These are phyloP conservation scores for Ciconia stormi DNA, from an alignment of 2,113 vertebrate genomes.

Conservation along the genomic window DNA sequence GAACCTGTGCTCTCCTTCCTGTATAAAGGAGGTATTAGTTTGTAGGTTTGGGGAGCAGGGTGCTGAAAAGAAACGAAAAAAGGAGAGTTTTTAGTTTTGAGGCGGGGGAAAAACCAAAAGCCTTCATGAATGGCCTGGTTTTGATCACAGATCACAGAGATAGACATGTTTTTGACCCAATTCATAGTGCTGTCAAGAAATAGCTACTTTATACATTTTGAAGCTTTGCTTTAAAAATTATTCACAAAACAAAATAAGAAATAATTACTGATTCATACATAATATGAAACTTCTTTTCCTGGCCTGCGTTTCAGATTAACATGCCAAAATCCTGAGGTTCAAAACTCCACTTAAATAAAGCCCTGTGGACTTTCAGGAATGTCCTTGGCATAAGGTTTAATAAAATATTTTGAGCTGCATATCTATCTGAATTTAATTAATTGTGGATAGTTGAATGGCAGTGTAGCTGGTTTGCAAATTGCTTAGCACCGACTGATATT, in stretches of 20 bases:
- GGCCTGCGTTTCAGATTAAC: constrained; percentile 67
- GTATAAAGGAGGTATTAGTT: not conserved
- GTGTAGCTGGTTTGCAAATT: constrained; percentile 32
- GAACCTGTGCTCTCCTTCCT: not conserved
- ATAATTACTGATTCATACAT: constrained; percentile 64
- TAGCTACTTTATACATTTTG: not conserved
- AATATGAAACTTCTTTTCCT: constrained; percentile 70
- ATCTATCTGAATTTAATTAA: constrained; percentile 74
- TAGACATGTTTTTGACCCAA: not conserved
- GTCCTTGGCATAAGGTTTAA: constrained; percentile 66
- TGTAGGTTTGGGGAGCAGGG: not conserved
- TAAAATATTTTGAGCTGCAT: constrained; percentile 64
- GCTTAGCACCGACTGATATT: constrained; percentile 11
- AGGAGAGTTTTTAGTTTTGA: not conserved
- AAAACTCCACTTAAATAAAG: constrained; percentile 69
- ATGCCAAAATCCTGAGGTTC: constrained; percentile 72
- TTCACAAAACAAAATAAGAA: constrained; percentile 48
- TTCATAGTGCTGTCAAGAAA: not conserved
- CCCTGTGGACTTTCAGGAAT: constrained; percentile 71
- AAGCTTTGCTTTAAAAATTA: constrained; percentile 22
- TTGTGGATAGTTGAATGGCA: constrained; percentile 66
- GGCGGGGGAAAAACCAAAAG: not conserved
- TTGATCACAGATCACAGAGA: not conserved
- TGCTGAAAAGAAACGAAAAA: not conserved
- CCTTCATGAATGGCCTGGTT: not conserved